Conservation (phyloP, 2,113 vertebrate species). For the Marmota monax region DNA sequence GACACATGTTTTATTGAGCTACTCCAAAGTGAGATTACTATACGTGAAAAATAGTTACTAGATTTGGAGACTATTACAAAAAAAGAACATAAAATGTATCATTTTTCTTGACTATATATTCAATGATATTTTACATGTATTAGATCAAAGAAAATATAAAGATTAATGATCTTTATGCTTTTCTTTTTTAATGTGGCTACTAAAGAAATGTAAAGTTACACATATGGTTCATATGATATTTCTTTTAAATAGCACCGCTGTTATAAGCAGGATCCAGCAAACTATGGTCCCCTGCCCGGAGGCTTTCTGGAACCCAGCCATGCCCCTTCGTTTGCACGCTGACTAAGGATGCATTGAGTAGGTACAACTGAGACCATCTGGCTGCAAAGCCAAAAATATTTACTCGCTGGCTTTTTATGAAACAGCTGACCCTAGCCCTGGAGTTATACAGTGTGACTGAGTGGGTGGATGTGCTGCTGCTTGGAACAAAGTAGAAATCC, state of each 20-base stretch:
- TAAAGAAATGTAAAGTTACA: background rate
- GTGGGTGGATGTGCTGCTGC: background rate
- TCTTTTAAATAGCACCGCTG: background rate
- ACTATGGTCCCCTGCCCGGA: rapidly evolving
- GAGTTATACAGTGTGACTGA: background rate
- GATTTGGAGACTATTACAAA: background rate
- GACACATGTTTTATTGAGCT: background rate
- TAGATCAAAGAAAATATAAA: background rate
- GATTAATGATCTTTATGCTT: background rate
- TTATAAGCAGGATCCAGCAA: rapidly evolving
- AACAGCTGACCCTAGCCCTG: background rate
- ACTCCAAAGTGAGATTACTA: no score
- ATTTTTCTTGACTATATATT: background rate
- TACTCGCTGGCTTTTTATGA: background rate
- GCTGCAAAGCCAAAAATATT: background rate
- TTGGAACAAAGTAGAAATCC: background rate
- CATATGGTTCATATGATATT: no score
- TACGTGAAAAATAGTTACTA: rapidly evolving
- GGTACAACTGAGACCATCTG: background rate
- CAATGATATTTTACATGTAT: background rate
- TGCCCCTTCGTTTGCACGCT: rapidly evolving
- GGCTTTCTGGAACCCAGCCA: background rate
- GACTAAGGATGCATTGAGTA: background rate
- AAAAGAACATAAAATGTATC: background rate
- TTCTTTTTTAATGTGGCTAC: background rate